Conservation (phyloP, 1,140 invertebrate genomes). For the Drosophila ogumai region DNA sequence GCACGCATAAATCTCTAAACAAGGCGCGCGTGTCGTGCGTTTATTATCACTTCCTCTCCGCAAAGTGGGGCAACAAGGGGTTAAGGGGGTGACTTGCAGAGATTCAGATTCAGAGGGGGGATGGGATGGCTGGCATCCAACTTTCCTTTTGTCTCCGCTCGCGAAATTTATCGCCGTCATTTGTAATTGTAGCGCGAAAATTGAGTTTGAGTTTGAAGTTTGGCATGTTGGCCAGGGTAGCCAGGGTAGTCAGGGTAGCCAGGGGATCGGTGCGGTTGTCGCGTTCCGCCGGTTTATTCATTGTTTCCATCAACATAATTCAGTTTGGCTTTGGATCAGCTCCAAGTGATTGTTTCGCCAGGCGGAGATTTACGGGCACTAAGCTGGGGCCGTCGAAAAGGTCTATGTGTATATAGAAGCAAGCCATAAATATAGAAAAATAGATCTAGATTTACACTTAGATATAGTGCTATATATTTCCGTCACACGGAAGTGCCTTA, state of each 20-base stretch:
- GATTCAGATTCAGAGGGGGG: constrained; percentile 16
- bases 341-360: constrained; percentile 74
- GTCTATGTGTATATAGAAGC: constrained; percentile 49
- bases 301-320: constrained; percentile 82
- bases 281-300: constrained; percentile 34
- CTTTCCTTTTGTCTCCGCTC: constrained; percentile 71
- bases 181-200: constrained; percentile 82
- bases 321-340: constrained; percentile 71
- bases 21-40: constrained; percentile 78
- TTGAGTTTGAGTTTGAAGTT: constrained; percentile 83
- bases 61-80: constrained; percentile 26
- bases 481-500: constrained; percentile 85
- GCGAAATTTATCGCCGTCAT: constrained; percentile 80
- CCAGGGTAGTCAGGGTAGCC: constrained; percentile 24
- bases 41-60: constrained; percentile 76
- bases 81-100: constrained; percentile 6
- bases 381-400: constrained; percentile 46
- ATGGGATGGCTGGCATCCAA: constrained; percentile 46
- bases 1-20: constrained; percentile 81
- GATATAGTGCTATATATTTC: constrained; percentile 79
- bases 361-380: constrained; percentile 74
- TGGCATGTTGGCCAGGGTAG: constrained; percentile 20
- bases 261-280: constrained; percentile 12
- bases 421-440: constrained; percentile 38
- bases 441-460: constrained; percentile 60